A percentile compares a stretch with the other conserved stretches of the same genome.
These are phyloP conservation scores for Lepidurus apus DNA, from an alignment of 1,140 invertebrate genomes.

Conservation along the genomic window DNA sequence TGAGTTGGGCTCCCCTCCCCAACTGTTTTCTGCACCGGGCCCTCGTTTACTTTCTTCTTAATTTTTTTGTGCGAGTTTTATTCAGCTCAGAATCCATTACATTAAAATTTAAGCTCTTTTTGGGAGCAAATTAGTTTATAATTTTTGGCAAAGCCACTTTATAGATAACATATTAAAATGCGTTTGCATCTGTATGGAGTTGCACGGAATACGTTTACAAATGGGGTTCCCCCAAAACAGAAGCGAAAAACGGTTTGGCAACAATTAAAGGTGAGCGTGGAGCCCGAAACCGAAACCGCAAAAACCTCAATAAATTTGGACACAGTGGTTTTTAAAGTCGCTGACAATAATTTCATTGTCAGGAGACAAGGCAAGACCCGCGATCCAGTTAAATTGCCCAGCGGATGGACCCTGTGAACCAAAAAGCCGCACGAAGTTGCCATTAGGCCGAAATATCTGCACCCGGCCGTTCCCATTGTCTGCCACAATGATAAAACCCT, in stretches of 20 bases:
- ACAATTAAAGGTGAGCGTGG: too few species aligned
- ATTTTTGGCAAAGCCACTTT: too few species aligned
- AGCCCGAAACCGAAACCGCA: neutral
- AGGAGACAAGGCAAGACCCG: conserved; percentile 59
- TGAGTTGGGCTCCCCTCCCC: neutral
- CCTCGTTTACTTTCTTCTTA: neutral
- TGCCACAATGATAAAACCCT: conserved; percentile 61
- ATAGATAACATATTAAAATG: too few species aligned
- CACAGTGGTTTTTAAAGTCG: conserved; percentile 63
- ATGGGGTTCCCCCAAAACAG: too few species aligned
- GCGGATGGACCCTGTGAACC: conserved; percentile 54
- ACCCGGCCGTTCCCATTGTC: conserved; percentile 70
- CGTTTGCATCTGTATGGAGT: too few species aligned
- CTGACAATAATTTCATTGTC: conserved; percentile 61
- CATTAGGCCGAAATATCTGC: conserved; percentile 63
- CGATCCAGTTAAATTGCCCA: conserved; percentile 63
- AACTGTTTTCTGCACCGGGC: neutral
- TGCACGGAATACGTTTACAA: too few species aligned
- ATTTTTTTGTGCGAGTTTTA: too few species aligned
- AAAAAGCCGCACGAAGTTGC: conserved; percentile 57
- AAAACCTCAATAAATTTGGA: conserved; percentile 57
- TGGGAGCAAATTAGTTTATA: too few species aligned
- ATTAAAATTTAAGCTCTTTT: too few species aligned
- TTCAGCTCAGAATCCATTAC: too few species aligned
- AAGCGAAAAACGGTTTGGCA: too few species aligned